These are phyloP conservation scores for Schizotus pectinicornis DNA, from an alignment of 2,888 invertebrate genomes.

Conservation along the genomic window DNA sequence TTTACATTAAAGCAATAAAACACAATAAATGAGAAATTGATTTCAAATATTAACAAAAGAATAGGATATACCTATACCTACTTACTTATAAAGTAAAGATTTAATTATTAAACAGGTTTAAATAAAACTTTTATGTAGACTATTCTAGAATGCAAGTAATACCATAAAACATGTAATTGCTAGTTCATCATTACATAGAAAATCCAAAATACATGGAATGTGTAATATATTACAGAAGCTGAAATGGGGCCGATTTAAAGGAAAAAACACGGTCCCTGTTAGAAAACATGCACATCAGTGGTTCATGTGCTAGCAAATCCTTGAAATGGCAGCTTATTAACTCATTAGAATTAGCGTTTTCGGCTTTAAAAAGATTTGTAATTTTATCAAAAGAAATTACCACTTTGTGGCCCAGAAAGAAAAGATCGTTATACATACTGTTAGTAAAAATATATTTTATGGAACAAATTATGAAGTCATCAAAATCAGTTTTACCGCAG, in stretches of 20 bases:
- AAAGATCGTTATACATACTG: neutral
- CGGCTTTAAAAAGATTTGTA: neutral
- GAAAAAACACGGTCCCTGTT: neutral
- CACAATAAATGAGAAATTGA: too few relatives aligned
- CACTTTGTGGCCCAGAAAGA: neutral
- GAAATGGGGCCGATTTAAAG: neutral
- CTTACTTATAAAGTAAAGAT: too few relatives aligned
- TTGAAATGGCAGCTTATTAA: neutral
- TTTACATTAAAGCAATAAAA: too few relatives aligned
- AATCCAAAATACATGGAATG: too few relatives aligned
- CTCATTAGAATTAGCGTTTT: neutral
- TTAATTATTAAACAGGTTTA: too few relatives aligned
- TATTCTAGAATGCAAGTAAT: too few relatives aligned
- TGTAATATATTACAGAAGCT: too few relatives aligned
- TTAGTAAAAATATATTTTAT: conserved; percentile 8
- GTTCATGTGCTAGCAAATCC: neutral
- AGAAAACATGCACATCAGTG: neutral
- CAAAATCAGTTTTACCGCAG: neutral
- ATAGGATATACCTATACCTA: too few relatives aligned
- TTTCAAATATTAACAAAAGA: too few relatives aligned
- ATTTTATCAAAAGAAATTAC: neutral
- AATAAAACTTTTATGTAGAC: too few relatives aligned
- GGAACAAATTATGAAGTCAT: neutral
- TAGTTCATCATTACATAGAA: too few relatives aligned
- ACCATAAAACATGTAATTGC: too few relatives aligned